Evolutionary conservation across 1,140 invertebrate species (phyloP), one percentile per base, ranked within the genome.

Genomic region (Delia radicum): DNA sequence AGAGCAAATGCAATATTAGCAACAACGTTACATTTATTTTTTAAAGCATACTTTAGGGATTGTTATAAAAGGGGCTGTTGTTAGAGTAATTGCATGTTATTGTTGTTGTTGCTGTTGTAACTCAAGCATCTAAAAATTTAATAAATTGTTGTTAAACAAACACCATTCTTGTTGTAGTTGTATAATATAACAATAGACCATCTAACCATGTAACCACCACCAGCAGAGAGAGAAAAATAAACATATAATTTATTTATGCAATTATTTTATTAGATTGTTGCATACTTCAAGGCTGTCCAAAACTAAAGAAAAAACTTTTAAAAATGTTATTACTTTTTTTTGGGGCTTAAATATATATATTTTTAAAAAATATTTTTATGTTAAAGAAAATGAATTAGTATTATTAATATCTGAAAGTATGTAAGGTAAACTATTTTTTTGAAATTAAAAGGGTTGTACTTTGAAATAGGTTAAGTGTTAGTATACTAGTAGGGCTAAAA

Each of bases 191-290:
- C 42, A 48, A 48, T 48, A 48, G 42, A 48, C 42, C 42, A 48
- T 15, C 42, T 3, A 13, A 2, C 1, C 5, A 48, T 15, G n/a
- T 48, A 48, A 48, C 42, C 28, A 29, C 29, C 63, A 29, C 13
- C n/a, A 8, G 10, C 1, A n/a, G 12, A 13, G 33, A 24, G 15
- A 24, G n/a, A 31, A n/a, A 31, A 8, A 31, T n/a, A 31, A 67
- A n/a, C 63, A 67, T 31, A 67, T 67, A 67, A 67, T 67, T 67
- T 67, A 67, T 67, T 67, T 67, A 67, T 67, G 63, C 63, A 67
- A 67, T 67, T 67, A 67, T 67, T 67, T 67, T 67, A 67, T 67
- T 67, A 67, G 63, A 67, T 67, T 67, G 63, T 67, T 67, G 63
- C 63, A 67, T 67, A 67, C 63, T 67, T 67, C 63, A 67, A 67